Evolutionary conservation across 2,113 vertebrate genomes (phyloP), one percentile per base, ranked within the genome.

Genomic region (Xiphorhynchus elegans): DNA sequence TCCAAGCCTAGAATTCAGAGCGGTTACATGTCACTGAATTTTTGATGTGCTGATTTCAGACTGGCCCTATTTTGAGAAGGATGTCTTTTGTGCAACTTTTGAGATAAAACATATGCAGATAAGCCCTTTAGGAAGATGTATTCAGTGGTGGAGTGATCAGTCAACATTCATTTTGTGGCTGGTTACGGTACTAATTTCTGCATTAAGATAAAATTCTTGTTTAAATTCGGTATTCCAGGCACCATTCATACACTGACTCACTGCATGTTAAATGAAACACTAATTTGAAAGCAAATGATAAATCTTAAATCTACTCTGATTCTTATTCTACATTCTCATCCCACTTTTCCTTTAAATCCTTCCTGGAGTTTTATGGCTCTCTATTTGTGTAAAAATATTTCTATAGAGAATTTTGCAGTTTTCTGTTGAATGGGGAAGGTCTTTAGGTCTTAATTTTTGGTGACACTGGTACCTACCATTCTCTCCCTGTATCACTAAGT

Each of bases 131-230:
- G 62, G 76, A 93, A 80, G 53, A 86, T 62, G 35, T 46, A 82
- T 83, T 84, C 59, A 75, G 47, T 84, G 80, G 13, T 9, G 0
- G 58, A 82, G 24, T 74, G 55, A 94, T 86, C 83, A 84, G 84
- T 72, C 94, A 89, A 92, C 73, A 83, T 50, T 95, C 6, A 1
- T 56, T 97, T 88, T 80, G 58, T 86, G 59, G 35, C 37, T 95
- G 59, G 66, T 86, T 95, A 93, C 0, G 2, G 52, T 90, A 92
- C 55, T 87, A 90, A 97, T 97, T 94, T 96, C 80, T 91, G 46
- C 68, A 95, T 93, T 96, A 95, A 96, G 59, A 90, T 44, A 52
- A 93, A 96, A 95, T 90, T 87, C 67, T 94, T 93, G 69, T 95
- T 95, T 95, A 92, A 96, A 93, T 96, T 92, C 74, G 69, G 49